Base-by-base conservation (phyloP, 2,797 vertebrate genomes). In the Sciurus vulgaris region DNA sequence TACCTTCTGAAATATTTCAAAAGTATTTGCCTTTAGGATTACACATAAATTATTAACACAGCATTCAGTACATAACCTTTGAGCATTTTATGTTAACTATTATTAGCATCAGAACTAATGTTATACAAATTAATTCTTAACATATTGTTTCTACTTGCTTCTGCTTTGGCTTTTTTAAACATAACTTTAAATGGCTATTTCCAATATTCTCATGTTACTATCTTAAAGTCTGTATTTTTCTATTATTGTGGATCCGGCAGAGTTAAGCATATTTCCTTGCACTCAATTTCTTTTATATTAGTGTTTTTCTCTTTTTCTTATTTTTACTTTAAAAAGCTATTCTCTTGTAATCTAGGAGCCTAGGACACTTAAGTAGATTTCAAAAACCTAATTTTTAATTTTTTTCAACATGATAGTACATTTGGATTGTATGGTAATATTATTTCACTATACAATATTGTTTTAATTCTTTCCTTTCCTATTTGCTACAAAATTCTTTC, bases 181-280 rank as follows among this genome's bases (percentile, higher is more conserved):
- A 51, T 56, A 65, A 77, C 3, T 35, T 79, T 74, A 76, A 96
- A 95, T 76, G 38, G 7, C 72, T 22, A 38, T 92, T 97, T 89
- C 76, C 74, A 63, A 63, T 5, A 3, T 70, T 22, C 47, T 86
- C 30, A 61, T 81, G 95, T 91, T 87, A 77, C 15, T 65, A 3
- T 89, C 90, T 59, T 67, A 76, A 96, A 94, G 7, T n/a, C 18
- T 73, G 4, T 72, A 30, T 83, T 88, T 38, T 79, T 78, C 30
- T 61, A 61, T 63, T 97, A 82, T 74, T 5, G 76, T 28, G 30
- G 33, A 89, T 76, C 49, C 72, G 26, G 49, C 3, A 73, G n/a
- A 94, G 41, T 83, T 93, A 91, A 96, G 38, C 56, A 94, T 70
- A 89, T 94, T 92, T 88, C 13, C 3, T 93, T 95, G 38, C 82